Evolutionary conservation across 2,113 vertebrate species (phyloP).

Genomic region (Labeo catla): DNA sequence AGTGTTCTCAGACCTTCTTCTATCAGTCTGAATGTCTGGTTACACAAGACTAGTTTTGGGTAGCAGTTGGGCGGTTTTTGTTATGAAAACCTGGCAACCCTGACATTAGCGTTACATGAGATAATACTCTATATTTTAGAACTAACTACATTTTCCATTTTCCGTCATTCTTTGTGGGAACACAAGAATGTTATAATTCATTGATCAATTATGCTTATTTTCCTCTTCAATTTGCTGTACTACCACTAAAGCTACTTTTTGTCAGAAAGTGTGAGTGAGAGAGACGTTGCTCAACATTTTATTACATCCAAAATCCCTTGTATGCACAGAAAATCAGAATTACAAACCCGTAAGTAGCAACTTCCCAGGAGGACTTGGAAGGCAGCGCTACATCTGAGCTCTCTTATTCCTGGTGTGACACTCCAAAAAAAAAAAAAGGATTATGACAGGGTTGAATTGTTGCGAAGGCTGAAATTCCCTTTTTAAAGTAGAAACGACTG

Average conservation of each 20-base stretch:
- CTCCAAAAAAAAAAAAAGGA: not conserved
- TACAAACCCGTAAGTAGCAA: not conserved
- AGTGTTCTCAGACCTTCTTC: too few relatives aligned
- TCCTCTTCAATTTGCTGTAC: not conserved
- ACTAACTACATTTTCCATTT: not conserved
- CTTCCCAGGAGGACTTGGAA: conserved; percentile 30
- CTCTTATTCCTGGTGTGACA: conserved; percentile 8
- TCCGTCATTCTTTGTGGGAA: not conserved
- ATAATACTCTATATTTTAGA: too few relatives aligned
- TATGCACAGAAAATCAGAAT: not conserved
- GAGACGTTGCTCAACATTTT: not conserved
- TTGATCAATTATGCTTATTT: not conserved
- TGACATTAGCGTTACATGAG: too few relatives aligned
- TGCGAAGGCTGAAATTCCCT: not conserved
- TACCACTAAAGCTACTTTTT: not conserved
- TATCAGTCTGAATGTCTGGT: too few relatives aligned
- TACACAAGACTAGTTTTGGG: too few relatives aligned
- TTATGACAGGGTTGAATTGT: conserved; percentile 26
- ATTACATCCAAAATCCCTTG: conserved; percentile 8
- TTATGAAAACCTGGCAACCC: too few relatives aligned
- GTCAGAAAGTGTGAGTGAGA: not conserved
- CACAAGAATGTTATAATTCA: not conserved
- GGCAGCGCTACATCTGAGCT: conserved; percentile 6
- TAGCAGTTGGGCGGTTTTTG: too few relatives aligned
- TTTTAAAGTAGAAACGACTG: conserved; percentile 22